Evolutionary conservation across 2,113 vertebrate genomes (phyloP), one percentile per base, ranked within the genome.

Genomic region (Platanista minor): DNA sequence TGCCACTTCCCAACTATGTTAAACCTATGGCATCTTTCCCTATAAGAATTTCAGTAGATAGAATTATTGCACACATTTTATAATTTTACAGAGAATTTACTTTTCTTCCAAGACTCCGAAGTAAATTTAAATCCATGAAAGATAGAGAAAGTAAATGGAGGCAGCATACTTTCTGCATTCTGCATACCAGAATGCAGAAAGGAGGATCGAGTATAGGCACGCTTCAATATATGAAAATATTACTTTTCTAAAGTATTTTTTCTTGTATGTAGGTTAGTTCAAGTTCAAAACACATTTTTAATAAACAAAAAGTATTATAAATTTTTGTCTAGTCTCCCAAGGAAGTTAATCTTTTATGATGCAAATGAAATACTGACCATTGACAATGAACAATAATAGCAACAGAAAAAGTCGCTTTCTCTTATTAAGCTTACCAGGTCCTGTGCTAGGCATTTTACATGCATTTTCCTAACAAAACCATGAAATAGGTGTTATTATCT

Each of bases 251-350:
- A 49, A 49, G 21, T 66, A 52, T 57, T 75, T 27, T 91, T 71
- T 72, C 21, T 54, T 72, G 14, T 46, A 27, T 49, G 1, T 57
- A 67, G 31, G n/a, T 67, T 95, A 77, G 27, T 83, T 71, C 33
- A 66, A 67, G 21, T 21, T 80, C 83, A 97, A 88, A 88, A 88
- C 39, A 67, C 49, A 85, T 91, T 91, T 96, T 72, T 39, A 23
- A 59, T 49, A 80, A 74, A 39, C 43, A 81, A 94, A 89, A 69
- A 36, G 8, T 39, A 17, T 69, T 46, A 36, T 20, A 82, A 14
- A 27, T 66, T 41, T 77, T 75, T 87, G 27, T 52, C n/a, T 94
- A 43, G 39, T 12, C 88, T 75, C 12, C 43, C 46, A 95, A 90
- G 15, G 3, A 39, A 46, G 9, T n/a, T n/a, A 8, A 25, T 72